Conservation (phyloP, 1,140 invertebrate species). For the Neuroterus valhalla region DNA sequence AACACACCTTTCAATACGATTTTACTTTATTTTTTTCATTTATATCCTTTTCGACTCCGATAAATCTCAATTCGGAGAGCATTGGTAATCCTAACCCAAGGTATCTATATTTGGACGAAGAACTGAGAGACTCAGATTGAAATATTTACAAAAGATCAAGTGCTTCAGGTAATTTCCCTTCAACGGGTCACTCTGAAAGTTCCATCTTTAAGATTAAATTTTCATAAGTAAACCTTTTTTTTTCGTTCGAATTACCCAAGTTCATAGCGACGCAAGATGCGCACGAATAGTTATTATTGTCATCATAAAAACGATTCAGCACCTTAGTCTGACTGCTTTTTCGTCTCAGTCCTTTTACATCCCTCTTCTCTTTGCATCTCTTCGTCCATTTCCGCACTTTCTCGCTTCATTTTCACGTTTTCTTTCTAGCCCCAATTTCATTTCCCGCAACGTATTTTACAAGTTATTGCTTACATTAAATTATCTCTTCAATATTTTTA, state of each 20-base stretch:
- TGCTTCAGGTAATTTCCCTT: conserved; percentile 55
- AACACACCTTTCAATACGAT: conserved; percentile 17
- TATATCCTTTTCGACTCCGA: conserved; percentile 7
- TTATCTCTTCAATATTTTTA: conserved; percentile 55
- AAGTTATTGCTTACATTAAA: conserved; percentile 58
- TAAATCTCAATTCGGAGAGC: conserved; percentile 21
- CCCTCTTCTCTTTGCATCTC: conserved; percentile 37
- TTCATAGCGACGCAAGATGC: conserved; percentile 58
- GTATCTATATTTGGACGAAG: conserved; percentile 27
- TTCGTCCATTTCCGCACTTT: conserved; percentile 40
- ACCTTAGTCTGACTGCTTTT: conserved; percentile 49
- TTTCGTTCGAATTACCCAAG: conserved; percentile 57
- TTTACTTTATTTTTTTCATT: conserved; percentile 24
- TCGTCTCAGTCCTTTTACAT: conserved; percentile 33
- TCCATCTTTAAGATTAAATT: not conserved
- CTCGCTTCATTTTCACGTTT: conserved; percentile 41
- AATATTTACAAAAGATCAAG: conserved; percentile 68
- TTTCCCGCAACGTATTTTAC: conserved; percentile 42
- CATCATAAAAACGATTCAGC: conserved; percentile 67
- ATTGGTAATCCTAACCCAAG: conserved; percentile 10
- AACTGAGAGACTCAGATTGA: conserved; percentile 40
- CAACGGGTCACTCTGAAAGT: conserved; percentile 5
- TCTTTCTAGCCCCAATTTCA: conserved; percentile 44
- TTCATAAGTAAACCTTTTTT: conserved; percentile 35
- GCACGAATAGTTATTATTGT: conserved; percentile 71